These are phyloP conservation scores for Osmoderma eremita DNA, from an alignment of 2,888 invertebrate species.

Conservation along the genomic window DNA sequence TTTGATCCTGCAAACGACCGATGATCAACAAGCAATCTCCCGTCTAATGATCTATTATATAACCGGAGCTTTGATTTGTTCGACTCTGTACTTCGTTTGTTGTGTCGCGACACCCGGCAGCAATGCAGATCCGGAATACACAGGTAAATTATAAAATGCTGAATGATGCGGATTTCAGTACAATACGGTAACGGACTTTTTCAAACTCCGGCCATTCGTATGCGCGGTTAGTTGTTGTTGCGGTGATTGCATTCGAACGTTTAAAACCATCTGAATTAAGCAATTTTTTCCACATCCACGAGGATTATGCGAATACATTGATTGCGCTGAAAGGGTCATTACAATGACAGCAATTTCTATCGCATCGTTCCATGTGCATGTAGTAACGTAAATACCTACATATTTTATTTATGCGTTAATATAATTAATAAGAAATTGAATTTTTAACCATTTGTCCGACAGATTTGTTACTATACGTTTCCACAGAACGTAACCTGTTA, in stretches of 20 bases:
- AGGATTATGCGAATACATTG: slow-evolving; percentile 19
- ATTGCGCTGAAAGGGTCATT: slow-evolving; percentile 16
- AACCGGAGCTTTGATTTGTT: slow-evolving; percentile 51
- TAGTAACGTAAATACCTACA: neutral
- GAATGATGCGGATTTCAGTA: slow-evolving; percentile 46
- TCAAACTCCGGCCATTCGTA: slow-evolving; percentile 44
- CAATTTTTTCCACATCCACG: slow-evolving; percentile 29
- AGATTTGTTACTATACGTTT: too few species aligned
- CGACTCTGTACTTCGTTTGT: slow-evolving; percentile 50
- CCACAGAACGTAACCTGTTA: too few species aligned
- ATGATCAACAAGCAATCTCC: slow-evolving; percentile 42
- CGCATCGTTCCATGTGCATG: neutral
- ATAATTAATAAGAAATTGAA: too few species aligned
- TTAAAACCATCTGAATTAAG: slow-evolving; percentile 32
- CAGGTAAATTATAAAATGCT: slow-evolving; percentile 53
- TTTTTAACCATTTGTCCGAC: too few species aligned
- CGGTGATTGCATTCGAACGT: slow-evolving; percentile 14
- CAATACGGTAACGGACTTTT: slow-evolving; percentile 43
- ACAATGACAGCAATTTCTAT: slow-evolving; percentile 14
- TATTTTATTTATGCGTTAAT: neutral
- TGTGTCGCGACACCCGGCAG: slow-evolving; percentile 38
- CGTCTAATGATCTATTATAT: slow-evolving; percentile 52
- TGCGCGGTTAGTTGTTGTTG: slow-evolving; percentile 18
- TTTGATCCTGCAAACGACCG: slow-evolving; percentile 37
- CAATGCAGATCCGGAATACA: slow-evolving; percentile 45